Evolutionary conservation across 2,797 vertebrate genomes (phyloP).

Genomic region (Ambastaia sidthimunki): DNA sequence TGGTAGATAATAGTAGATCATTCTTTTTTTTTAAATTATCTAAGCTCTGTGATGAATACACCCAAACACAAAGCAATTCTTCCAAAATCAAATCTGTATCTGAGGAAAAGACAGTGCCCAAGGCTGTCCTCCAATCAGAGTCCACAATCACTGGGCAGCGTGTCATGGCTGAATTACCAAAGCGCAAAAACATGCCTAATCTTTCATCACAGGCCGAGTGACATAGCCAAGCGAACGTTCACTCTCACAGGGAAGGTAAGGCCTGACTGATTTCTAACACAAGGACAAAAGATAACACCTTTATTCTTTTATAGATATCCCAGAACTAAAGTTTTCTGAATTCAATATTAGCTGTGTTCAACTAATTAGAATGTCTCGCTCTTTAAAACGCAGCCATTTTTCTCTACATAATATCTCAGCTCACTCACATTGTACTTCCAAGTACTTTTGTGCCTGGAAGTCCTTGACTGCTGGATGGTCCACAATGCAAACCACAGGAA

Average conservation of each 20-base stretch:
- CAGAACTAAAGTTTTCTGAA: background rate
- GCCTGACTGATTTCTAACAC: slow-evolving; percentile 24
- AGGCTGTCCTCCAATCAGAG: slow-evolving; percentile 29
- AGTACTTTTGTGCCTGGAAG: slow-evolving; percentile 90
- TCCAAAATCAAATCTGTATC: slow-evolving; percentile 22
- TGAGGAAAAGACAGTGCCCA: slow-evolving; percentile 24
- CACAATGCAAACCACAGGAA: slow-evolving; percentile 90
- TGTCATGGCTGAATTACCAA: slow-evolving; percentile 36
- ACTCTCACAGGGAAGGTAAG: slow-evolving; percentile 10
- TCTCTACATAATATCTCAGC: background rate
- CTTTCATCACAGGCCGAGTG: slow-evolving; percentile 37
- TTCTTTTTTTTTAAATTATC: slow-evolving; percentile 51
- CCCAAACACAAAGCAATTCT: slow-evolving; percentile 36
- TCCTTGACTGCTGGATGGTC: slow-evolving; percentile 97
- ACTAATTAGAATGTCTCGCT: background rate
- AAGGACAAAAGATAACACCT: slow-evolving; percentile 34
- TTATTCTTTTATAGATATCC: slow-evolving; percentile 9
- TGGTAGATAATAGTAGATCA: slow-evolving; percentile 71
- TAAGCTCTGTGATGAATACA: slow-evolving; percentile 19
- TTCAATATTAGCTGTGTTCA: background rate
- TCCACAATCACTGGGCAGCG: slow-evolving; percentile 29
- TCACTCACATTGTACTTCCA: slow-evolving; percentile 97
- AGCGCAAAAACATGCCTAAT: slow-evolving; percentile 43
- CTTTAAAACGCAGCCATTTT: background rate
- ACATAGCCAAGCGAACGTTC: slow-evolving; percentile 6